phyloP scores from a whole-genome alignment of 1,140 invertebrate species.

The Caenorhabditis remanei region DNA sequence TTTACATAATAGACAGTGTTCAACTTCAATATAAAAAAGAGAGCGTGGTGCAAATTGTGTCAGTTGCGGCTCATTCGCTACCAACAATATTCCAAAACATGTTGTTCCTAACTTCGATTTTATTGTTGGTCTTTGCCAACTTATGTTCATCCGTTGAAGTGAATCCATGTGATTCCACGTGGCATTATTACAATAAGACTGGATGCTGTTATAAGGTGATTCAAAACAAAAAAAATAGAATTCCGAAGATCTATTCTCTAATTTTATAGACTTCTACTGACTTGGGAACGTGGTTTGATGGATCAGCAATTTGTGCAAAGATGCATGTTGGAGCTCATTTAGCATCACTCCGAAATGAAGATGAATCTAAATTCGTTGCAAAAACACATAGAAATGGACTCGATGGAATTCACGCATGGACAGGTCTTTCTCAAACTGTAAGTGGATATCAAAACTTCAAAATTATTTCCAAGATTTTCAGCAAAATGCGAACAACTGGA shows the following conservation, averaged over 20 bases:
- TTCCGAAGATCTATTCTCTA: too few species aligned
- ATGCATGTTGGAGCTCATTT: conserved; percentile 16
- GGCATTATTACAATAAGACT: conserved; percentile 17
- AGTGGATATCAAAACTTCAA: not conserved
- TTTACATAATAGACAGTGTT: conserved; percentile 10
- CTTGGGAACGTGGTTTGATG: conserved; percentile 28
- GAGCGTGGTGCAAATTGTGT: not conserved
- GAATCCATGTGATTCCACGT: conserved; percentile 20
- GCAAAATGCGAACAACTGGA: conserved; percentile 16
- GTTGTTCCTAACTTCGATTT: not conserved
- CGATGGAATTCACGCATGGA: conserved; percentile 28
- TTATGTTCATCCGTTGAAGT: not conserved
- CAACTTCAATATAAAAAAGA: conserved; percentile 8
- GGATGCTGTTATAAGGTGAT: conserved; percentile 13
- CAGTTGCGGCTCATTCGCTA: not conserved
- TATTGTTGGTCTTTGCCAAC: not conserved
- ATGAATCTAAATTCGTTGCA: conserved; percentile 9
- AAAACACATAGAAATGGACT: not conserved
- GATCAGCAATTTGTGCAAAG: not conserved
- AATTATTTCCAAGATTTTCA: not conserved
- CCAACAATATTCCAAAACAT: not conserved
- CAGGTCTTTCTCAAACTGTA: conserved; percentile 29
- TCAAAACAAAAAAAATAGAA: not conserved
- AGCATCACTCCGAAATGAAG: not conserved
- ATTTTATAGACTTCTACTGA: not conserved